Evolutionary conservation across 2,797 vertebrate species (phyloP).

Genomic region (Gallinago nigripennis): DNA sequence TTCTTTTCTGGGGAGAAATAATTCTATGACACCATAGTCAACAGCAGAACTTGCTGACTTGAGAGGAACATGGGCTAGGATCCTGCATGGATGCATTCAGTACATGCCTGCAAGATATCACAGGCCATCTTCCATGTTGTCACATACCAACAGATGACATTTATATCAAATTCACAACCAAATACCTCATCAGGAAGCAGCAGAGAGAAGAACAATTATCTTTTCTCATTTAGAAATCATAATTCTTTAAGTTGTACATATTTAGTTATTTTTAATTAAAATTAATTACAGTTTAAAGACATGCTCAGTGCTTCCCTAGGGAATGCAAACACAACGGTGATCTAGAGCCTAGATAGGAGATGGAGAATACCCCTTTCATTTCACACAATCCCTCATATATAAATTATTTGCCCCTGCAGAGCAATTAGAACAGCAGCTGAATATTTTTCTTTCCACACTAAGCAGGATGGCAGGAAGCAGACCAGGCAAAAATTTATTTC

Average conservation of each 20-base stretch:
- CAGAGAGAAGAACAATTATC: not conserved
- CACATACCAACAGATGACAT: not conserved
- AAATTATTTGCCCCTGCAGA: conserved; percentile 29
- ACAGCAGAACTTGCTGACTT: not conserved
- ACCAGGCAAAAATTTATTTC: conserved; percentile 12
- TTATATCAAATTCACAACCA: not conserved
- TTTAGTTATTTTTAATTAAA: conserved; percentile 39
- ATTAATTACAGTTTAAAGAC: conserved; percentile 14
- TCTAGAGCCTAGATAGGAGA: not conserved
- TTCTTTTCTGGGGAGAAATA: not conserved
- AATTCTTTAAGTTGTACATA: not conserved
- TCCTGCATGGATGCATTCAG: not conserved
- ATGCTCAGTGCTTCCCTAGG: not conserved
- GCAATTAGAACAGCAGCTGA: conserved; percentile 20
- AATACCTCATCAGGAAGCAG: not conserved
- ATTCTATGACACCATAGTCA: not conserved
- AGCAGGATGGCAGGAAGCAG: not conserved
- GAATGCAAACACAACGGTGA: not conserved
- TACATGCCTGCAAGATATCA: not conserved
- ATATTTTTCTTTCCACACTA: not conserved
- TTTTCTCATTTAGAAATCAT: conserved; percentile 11
- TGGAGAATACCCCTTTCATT: conserved; percentile 3
- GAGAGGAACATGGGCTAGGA: not conserved
- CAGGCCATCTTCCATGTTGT: not conserved
- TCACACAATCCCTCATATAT: conserved; percentile 23